Base-by-base conservation (phyloP, 2,797 vertebrate species). In the Spea hammondii region DNA sequence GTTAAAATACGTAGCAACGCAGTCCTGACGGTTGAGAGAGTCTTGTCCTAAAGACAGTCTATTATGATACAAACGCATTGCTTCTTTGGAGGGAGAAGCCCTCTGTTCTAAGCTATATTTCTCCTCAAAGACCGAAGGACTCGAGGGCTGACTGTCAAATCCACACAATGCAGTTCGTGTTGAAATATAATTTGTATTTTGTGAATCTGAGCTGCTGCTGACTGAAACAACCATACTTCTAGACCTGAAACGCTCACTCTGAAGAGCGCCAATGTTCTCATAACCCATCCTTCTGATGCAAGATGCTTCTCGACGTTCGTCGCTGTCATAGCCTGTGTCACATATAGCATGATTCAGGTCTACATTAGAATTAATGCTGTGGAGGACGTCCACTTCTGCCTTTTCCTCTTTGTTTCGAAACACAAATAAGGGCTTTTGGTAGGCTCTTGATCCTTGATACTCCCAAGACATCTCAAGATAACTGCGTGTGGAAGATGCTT, bases 161-260 rank as follows among this genome's bases (percentile, higher is more conserved):
- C 44, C 59, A 53, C 45, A 60, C 65, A 14, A 5, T 54, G 49
- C 6, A 14, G n/a, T 4, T 4, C 4, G 48, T 48, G 55, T 47
- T 32, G 66, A 6, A 64, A 55, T 60, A 79, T 13, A 13, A 46
- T 69, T 65, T 14, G 51, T 67, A 54, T 49, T 79, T 13, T 79
- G 78, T n/a, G 78, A 79, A 8, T 75, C 78, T 14, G 78, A 79
- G 66, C 66, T 79, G 55, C 78, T 79, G 32, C 54, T 69, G 4
- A 70, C 66, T 4, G 78, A 79, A 53, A 74, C 47, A 47, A 79
- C 6, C 8, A 74, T 74, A 57, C 72, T 79, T 54, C 72, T 55
- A 13, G 66, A 55, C 10, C 71, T 45, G 6, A 14, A 13, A 67
- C 14, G 51, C 17, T 54, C 72, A 32, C 32, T 53, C 10, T 57